Evolutionary conservation across 2,113 vertebrate genomes (phyloP).

Genomic region (Catagonus wagneri): DNA sequence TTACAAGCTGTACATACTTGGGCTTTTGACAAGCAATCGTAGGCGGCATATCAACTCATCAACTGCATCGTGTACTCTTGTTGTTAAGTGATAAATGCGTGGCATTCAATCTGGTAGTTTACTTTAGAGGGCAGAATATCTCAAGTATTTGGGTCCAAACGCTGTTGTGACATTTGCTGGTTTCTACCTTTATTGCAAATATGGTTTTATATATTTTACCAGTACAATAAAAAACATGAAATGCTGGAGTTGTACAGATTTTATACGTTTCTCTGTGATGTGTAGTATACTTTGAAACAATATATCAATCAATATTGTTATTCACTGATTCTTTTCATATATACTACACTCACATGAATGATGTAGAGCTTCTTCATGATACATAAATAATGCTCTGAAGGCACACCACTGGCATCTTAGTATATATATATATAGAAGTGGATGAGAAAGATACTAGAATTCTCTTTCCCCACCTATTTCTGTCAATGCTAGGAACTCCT

Average conservation of each 20-base stretch:
- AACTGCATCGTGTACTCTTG: neutral
- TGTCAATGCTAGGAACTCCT: neutral
- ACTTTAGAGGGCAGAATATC: slow-evolving; percentile 55
- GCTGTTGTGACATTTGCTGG: slow-evolving; percentile 28
- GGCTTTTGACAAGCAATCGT: slow-evolving; percentile 60
- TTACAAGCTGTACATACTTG: slow-evolving; percentile 52
- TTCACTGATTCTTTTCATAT: neutral
- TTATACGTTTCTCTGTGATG: slow-evolving; percentile 34
- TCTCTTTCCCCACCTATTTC: neutral
- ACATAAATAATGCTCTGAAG: neutral
- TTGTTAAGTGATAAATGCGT: slow-evolving; percentile 44
- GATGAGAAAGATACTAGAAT: neutral
- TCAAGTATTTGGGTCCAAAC: slow-evolving; percentile 66
- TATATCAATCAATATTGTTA: neutral
- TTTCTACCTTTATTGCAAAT: slow-evolving; percentile 65
- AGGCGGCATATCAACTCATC: slow-evolving; percentile 35
- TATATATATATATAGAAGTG: neutral
- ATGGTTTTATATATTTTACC: slow-evolving; percentile 37
- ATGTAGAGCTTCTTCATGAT: neutral
- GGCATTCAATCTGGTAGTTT: slow-evolving; percentile 69
- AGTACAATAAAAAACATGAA: slow-evolving; percentile 46
- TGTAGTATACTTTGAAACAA: neutral
- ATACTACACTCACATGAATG: neutral
- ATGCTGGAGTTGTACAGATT: neutral
- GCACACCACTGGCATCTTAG: neutral